These are phyloP conservation scores for Ganaspis sp. DNA, from an alignment of 1,140 invertebrate species.

Conservation along the genomic window DNA sequence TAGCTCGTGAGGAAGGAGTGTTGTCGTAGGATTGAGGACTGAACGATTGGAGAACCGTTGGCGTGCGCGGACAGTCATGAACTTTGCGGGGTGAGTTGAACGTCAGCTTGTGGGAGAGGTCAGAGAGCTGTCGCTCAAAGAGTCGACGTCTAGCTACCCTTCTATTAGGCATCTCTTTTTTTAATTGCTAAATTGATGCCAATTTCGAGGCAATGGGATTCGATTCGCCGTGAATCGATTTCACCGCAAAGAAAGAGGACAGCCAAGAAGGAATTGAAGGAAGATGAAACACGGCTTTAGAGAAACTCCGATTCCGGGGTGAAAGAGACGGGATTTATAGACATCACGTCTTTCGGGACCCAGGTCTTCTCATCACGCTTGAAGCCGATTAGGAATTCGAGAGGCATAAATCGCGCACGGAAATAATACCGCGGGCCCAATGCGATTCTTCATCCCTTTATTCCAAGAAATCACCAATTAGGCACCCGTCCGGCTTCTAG, in stretches of 20 bases:
- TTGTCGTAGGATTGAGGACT: conserved; percentile 35
- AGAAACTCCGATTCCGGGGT: background rate
- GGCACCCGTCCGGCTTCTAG: conserved; percentile 15
- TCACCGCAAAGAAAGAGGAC: conserved; percentile 3
- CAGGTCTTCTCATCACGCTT: conserved; percentile 38
- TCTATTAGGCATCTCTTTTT: conserved; percentile 72
- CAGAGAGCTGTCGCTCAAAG: conserved; percentile 74
- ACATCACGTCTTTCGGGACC: conserved; percentile 35
- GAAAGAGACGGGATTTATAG: conserved; percentile 65
- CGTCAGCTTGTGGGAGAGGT: conserved; percentile 69
- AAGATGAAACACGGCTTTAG: background rate
- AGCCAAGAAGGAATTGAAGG: background rate
- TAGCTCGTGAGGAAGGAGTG: background rate
- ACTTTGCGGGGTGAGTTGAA: conserved; percentile 50
- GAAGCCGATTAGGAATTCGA: background rate
- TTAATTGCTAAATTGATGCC: conserved; percentile 76
- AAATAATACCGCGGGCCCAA: conserved; percentile 29
- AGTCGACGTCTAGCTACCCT: conserved; percentile 72
- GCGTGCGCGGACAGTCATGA: conserved; percentile 12
- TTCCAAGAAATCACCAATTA: conserved; percentile 30
- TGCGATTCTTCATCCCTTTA: conserved; percentile 31
- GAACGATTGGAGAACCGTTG: conserved; percentile 37
- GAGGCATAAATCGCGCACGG: conserved; percentile 35
- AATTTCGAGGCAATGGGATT: conserved; percentile 72
- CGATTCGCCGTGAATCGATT: conserved; percentile 46